Percentiles rank a stretch among this genome's conserved stretches.
These are phyloP conservation scores for Achroia grisella DNA, from an alignment of 1,140 invertebrate species.

Conservation along the genomic window DNA sequence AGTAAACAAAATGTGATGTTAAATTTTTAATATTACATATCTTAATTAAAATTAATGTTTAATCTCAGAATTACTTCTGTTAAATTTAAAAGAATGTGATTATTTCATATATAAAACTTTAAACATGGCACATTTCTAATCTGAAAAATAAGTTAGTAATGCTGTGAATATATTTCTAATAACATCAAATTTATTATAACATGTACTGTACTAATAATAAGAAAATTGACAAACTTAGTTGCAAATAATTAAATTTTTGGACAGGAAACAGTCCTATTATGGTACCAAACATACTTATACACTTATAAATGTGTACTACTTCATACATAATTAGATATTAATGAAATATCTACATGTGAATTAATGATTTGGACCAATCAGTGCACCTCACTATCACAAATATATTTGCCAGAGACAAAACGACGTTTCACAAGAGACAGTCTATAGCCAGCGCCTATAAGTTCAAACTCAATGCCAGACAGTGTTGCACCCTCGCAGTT, in stretches of 20 bases:
- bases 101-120: slow-evolving; percentile 2
- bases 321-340: slow-evolving; percentile 40
- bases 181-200: slow-evolving; percentile 22
- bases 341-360: slow-evolving; percentile 33
- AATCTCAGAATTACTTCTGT: no score
- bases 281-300: slow-evolving; percentile 49
- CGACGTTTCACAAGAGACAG: slow-evolving; percentile 94
- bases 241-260: slow-evolving; percentile 42
- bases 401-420: slow-evolving; percentile 95
- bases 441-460: slow-evolving; percentile 91
- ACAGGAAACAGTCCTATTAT: slow-evolving; percentile 72
- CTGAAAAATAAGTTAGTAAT: slow-evolving; percentile 16
- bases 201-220: slow-evolving; percentile 32
- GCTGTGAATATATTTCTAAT: slow-evolving; percentile 2
- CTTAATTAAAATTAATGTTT: no score
- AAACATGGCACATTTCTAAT: slow-evolving; percentile 21
- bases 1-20: no score
- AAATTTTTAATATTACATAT: no score
- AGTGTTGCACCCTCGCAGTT: slow-evolving; percentile 95
- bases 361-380: slow-evolving; percentile 61
- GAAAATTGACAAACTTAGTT: slow-evolving; percentile 47
- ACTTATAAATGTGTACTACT: slow-evolving; percentile 22
- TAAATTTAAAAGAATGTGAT: not conserved
- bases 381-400: slow-evolving; percentile 86
- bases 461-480: slow-evolving; percentile 94